These are phyloP conservation scores for Taeniopygia guttata DNA, from an alignment of 2,797 vertebrate species.

Conservation along the genomic window DNA sequence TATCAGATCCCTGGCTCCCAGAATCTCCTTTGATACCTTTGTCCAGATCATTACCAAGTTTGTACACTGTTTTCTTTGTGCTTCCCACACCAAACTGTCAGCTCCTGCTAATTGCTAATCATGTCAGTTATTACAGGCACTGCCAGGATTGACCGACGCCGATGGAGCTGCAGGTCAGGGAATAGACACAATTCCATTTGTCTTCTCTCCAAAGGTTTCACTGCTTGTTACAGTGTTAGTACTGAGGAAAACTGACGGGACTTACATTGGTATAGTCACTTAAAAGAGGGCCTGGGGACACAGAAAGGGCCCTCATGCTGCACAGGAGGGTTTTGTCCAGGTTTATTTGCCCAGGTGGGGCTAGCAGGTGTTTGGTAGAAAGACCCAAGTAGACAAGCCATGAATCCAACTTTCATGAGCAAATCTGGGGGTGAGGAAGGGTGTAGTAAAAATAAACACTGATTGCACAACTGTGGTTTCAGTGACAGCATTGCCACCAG, in stretches of 20 bases:
- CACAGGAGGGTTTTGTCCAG: not conserved
- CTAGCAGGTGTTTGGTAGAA: not conserved
- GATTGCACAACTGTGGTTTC: not conserved
- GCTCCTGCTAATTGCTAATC: slow-evolving; percentile 5
- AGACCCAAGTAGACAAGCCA: not conserved
- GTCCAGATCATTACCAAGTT: not conserved
- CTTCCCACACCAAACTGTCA: not conserved
- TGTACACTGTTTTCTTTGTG: not conserved
- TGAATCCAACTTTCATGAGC: not conserved
- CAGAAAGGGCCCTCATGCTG: not conserved
- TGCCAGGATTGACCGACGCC: not conserved
- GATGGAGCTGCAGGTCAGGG: slow-evolving; percentile 52
- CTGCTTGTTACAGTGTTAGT: slow-evolving; percentile 22
- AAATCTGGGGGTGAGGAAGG: not conserved
- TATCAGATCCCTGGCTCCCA: not conserved
- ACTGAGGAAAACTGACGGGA: slow-evolving; percentile 40
- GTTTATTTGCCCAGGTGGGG: not conserved
- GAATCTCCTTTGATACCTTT: not conserved
- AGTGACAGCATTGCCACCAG: not conserved
- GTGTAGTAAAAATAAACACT: not conserved
- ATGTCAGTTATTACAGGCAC: slow-evolving; percentile 12
- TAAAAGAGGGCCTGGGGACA: slow-evolving; percentile 16
- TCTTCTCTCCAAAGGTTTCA: slow-evolving; percentile 46
- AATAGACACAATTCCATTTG: slow-evolving; percentile 32
- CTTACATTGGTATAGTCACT: slow-evolving; percentile 14